These are phyloP conservation scores for Aramus guarauna DNA, from an alignment of 2,113 vertebrate species.

Conservation along the genomic window DNA sequence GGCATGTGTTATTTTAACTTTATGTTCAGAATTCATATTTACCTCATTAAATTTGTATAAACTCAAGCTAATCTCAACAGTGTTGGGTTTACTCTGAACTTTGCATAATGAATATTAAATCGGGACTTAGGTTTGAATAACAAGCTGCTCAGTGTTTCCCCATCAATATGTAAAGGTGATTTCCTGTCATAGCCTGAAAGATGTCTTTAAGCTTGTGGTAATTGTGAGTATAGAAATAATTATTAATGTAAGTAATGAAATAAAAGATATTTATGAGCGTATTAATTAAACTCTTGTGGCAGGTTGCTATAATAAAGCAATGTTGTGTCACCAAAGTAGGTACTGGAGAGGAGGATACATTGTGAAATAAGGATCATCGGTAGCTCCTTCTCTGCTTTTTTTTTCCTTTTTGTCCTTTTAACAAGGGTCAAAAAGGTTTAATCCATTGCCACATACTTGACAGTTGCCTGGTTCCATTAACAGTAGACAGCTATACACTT, in stretches of 20 bases:
- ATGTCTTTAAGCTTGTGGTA: background rate
- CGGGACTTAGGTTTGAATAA: background rate
- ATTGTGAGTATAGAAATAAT: background rate
- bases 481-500: background rate
- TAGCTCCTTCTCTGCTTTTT: background rate
- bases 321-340: background rate
- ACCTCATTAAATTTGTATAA: background rate
- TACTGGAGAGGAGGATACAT: background rate
- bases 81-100: background rate
- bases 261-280: accelerated
- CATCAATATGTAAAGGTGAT: background rate
- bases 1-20: background rate
- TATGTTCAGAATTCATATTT: background rate
- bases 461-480: background rate
- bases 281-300: background rate
- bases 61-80: background rate
- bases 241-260: background rate
- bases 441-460: background rate
- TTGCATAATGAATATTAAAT: background rate
- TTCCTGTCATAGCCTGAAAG: background rate
- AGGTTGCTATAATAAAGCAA: background rate
- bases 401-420: background rate
- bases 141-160: background rate
- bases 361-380: background rate
- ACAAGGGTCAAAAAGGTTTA: background rate